phyloP scores from a whole-genome alignment of 2,113 vertebrate genomes.

The Telmatochromis sp. region DNA sequence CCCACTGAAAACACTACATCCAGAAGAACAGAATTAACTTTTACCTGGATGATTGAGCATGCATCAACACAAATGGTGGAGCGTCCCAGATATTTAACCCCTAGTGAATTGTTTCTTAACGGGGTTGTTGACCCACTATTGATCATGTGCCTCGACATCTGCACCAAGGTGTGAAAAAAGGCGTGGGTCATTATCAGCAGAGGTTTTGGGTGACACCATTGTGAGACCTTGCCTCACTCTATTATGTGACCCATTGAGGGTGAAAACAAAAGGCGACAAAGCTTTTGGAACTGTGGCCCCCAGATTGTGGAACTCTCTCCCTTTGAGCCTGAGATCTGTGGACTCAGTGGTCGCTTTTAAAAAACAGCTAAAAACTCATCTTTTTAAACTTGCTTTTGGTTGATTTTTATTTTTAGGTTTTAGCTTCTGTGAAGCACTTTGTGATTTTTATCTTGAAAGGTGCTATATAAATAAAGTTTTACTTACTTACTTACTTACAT shows the following conservation, averaged over 20 bases:
- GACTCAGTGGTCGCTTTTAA: too few species aligned
- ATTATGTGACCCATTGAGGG: background rate
- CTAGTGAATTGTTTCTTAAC: background rate
- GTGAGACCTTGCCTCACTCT: background rate
- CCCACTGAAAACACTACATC: background rate
- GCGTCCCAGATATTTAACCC: background rate
- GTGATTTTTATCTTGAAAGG: too few species aligned
- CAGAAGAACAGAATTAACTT: background rate
- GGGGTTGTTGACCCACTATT: background rate
- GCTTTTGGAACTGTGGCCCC: too few species aligned
- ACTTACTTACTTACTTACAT: too few species aligned
- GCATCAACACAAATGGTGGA: background rate
- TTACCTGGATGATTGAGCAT: background rate
- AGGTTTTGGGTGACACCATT: background rate
- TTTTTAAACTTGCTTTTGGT: too few species aligned
- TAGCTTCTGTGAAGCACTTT: too few species aligned
- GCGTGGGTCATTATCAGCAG: background rate
- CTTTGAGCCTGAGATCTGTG: too few species aligned
- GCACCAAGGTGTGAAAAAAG: background rate
- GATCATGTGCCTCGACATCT: background rate
- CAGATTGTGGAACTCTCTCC: too few species aligned
- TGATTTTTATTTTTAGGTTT: too few species aligned
- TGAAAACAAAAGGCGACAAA: too few species aligned
- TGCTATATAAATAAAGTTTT: too few species aligned
- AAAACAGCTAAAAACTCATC: too few species aligned